phyloP scores from a whole-genome alignment of 2,113 vertebrate genomes.

The Megalops atlanticus region DNA sequence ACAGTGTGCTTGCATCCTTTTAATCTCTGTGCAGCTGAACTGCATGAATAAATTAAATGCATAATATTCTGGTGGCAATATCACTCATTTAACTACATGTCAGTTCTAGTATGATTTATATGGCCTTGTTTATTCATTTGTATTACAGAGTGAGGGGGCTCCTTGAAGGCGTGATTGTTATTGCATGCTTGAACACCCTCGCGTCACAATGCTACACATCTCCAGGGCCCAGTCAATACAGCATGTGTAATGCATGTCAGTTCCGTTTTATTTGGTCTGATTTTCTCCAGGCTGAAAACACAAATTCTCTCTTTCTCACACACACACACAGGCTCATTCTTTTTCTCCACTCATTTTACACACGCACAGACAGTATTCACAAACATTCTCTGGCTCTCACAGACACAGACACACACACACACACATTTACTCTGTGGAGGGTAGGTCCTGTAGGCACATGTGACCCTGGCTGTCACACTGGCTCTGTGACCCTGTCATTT shows the following conservation, averaged over 20 bases:
- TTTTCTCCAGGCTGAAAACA: constrained; percentile 9
- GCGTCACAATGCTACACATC: neutral
- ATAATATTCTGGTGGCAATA: constrained; percentile 4
- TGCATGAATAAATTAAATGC: constrained; percentile 2
- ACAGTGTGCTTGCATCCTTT: neutral
- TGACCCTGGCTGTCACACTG: neutral
- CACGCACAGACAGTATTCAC: no score
- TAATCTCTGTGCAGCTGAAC: neutral
- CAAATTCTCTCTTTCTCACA: neutral
- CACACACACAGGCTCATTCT: neutral
- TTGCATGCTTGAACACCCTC: constrained; percentile 15
- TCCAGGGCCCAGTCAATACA: constrained; percentile 4
- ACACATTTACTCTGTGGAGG: neutral
- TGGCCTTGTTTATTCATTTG: constrained; percentile 7
- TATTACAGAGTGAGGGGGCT: neutral
- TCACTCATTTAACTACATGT: constrained; percentile 13
- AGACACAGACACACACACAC: neutral
- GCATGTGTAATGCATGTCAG: neutral
- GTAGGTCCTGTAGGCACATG: neutral
- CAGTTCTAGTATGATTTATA: constrained; percentile 27
- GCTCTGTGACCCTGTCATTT: neutral
- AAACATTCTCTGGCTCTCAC: no score
- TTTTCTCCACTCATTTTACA: no score
- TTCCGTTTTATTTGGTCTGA: neutral
- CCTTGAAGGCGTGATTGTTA: constrained; percentile 10